These are phyloP conservation scores for Masnerella sp. DNA, from an alignment of 2,888 invertebrate species.

Conservation along the genomic window DNA sequence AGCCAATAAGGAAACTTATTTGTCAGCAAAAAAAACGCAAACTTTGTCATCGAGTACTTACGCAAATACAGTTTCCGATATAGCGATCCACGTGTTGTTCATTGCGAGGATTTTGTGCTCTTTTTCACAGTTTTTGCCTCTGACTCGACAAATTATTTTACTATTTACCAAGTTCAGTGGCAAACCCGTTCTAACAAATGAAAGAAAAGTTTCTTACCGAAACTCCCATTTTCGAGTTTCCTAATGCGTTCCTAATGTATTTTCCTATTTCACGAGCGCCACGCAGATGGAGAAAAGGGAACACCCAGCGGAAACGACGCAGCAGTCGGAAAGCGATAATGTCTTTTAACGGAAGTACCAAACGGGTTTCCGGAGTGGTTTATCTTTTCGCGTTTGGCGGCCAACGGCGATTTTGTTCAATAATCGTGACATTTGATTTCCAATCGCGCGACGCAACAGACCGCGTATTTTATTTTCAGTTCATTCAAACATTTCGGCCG, in stretches of 20 bases:
- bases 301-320: slow-evolving; percentile 61
- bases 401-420: slow-evolving; percentile 63
- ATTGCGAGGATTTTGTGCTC: background rate
- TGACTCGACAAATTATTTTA: slow-evolving; percentile 54
- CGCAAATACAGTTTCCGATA: background rate
- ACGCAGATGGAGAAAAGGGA: slow-evolving; percentile 53
- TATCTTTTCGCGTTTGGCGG: slow-evolving; percentile 64
- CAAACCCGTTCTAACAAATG: slow-evolving; percentile 50
- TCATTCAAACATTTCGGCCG: slow-evolving; percentile 29
- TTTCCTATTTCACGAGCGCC: slow-evolving; percentile 54
- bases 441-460: slow-evolving; percentile 36
- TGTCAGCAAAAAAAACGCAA: too few relatives aligned
- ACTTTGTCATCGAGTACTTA: background rate
- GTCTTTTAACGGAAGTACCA: slow-evolving; percentile 67
- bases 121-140: slow-evolving; percentile 17
- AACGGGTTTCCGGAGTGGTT: slow-evolving; percentile 64
- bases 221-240: slow-evolving; percentile 58
- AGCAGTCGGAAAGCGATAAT: slow-evolving; percentile 68
- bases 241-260: slow-evolving; percentile 59
- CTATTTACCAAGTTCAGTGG: slow-evolving; percentile 45
- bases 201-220: slow-evolving; percentile 60
- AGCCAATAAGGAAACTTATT: background rate
- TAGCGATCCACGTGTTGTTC: slow-evolving; percentile 11
- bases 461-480: slow-evolving; percentile 44
- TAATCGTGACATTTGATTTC: slow-evolving; percentile 48